Evolutionary conservation across 64 coral and sea anemone species (phyloP).

Genomic region (Cladopsammia gracilis): DNA sequence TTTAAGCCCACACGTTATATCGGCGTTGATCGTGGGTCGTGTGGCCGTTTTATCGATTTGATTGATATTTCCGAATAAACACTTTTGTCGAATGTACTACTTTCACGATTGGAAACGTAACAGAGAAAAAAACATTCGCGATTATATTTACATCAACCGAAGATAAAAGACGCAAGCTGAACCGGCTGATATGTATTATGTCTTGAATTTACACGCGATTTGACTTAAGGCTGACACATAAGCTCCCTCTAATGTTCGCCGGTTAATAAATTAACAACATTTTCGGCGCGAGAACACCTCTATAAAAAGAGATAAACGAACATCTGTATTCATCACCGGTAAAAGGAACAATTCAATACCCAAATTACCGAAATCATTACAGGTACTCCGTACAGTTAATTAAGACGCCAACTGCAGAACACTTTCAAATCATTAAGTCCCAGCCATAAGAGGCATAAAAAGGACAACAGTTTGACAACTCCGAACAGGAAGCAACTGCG

Average conservation of each 20-base stretch:
- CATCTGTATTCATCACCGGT: background rate
- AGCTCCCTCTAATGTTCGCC: background rate
- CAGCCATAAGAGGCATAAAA: background rate
- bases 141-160: background rate
- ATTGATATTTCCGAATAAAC: background rate
- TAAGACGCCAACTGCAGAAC: background rate
- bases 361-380: conserved; percentile 39
- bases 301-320: background rate
- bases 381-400: background rate
- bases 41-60: background rate
- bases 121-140: background rate
- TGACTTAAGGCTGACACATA: background rate
- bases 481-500: background rate
- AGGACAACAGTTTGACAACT: background rate
- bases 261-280: background rate
- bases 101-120: background rate
- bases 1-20: background rate
- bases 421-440: background rate
- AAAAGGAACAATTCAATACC: conserved; percentile 1
- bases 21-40: background rate
- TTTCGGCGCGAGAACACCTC: background rate
- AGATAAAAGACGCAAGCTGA: background rate
- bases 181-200: background rate
- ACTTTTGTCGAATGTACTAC: background rate
- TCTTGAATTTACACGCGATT: background rate